Conservation (phyloP, 2,113 vertebrate species). For the Clupea harengus region DNA sequence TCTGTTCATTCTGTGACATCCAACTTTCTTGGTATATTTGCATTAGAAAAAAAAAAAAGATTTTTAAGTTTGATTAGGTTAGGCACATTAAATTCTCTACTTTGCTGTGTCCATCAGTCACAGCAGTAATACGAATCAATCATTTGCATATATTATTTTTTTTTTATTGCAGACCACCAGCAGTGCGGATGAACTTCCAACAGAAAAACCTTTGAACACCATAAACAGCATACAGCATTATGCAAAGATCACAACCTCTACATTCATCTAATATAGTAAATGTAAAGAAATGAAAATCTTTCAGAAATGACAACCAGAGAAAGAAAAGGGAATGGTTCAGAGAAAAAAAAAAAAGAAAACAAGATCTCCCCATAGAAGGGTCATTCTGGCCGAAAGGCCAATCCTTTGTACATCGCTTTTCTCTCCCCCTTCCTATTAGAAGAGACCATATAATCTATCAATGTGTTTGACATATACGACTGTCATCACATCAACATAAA, state of each 20-base stretch:
- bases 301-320: conserved; percentile 25
- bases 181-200: conserved; percentile 50
- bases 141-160: not conserved
- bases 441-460: not conserved
- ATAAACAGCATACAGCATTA: conserved; percentile 34
- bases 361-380: not conserved
- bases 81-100: not conserved
- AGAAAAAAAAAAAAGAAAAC: not conserved
- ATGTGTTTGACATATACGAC: not conserved
- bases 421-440: not conserved
- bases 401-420: not conserved
- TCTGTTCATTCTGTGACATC: no score
- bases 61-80: not conserved
- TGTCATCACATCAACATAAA: not conserved
- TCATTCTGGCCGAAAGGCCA: not conserved
- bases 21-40: no score
- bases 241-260: conserved; percentile 44
- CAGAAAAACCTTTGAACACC: conserved; percentile 37
- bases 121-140: not conserved
- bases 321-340: conserved; percentile 19
- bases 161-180: conserved; percentile 28
- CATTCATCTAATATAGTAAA: conserved; percentile 52
- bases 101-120: not conserved
- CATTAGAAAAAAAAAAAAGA: no score
- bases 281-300: conserved; percentile 24